Conservation (phyloP, 2,113 vertebrate species). For the Pimephales promelas region DNA sequence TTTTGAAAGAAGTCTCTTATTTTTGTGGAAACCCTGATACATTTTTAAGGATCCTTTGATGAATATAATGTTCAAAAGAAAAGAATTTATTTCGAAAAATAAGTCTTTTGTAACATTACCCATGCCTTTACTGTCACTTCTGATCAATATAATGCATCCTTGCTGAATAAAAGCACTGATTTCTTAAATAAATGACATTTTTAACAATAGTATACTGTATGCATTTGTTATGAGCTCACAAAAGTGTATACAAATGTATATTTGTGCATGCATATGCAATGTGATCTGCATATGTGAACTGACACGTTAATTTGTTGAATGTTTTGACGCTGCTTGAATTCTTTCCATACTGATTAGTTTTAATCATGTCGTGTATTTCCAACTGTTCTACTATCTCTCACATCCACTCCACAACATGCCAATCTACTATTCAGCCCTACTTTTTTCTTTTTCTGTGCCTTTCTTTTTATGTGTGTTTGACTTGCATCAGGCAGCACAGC, state of each 20-base stretch:
- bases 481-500: constrained; percentile 1
- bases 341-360: constrained; percentile 2
- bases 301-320: constrained; percentile 5
- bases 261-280: neutral
- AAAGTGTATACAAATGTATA: neutral
- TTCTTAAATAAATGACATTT: neutral
- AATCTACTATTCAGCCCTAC: constrained; percentile 4
- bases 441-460: no score
- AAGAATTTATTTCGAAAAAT: no score
- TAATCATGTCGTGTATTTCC: neutral
- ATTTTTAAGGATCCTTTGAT: neutral
- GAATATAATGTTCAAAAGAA: neutral
- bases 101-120: neutral
- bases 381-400: constrained; percentile 17
- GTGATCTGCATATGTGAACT: neutral
- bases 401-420: constrained; percentile 14
- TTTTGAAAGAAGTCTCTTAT: no score
- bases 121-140: neutral
- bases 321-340: neutral
- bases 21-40: no score
- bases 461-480: neutral
- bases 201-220: neutral
- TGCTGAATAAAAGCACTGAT: neutral
- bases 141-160: neutral
- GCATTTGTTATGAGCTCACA: neutral